Conservation (phyloP, 2,113 vertebrate species). For the Scalopus aquaticus region DNA sequence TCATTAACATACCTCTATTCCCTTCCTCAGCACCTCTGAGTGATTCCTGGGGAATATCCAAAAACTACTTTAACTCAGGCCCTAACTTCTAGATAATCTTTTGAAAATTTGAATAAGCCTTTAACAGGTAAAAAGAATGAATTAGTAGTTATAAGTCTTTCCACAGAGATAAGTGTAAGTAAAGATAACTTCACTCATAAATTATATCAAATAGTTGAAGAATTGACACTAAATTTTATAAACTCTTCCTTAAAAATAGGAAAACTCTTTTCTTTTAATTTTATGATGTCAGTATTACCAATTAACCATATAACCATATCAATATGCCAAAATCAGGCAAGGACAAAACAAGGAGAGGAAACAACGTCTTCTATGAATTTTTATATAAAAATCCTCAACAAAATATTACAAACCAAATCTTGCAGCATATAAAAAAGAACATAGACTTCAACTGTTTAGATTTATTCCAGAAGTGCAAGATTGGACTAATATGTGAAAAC, state of each 20-base stretch:
- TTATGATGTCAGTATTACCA: not conserved
- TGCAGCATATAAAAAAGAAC: not conserved
- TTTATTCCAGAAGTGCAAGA: not conserved
- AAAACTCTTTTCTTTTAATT: not conserved
- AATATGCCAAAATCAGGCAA: not conserved
- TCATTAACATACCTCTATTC: not conserved
- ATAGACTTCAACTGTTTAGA: not conserved
- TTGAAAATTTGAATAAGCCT: not conserved
- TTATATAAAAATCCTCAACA: not conserved
- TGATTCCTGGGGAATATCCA: not conserved
- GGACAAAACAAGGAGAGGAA: not conserved
- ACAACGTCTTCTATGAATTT: not conserved
- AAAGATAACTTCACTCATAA: not conserved
- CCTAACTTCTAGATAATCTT: not conserved
- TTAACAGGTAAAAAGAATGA: not conserved
- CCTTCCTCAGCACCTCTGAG: not conserved
- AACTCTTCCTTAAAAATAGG: not conserved
- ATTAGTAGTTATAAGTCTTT: not conserved
- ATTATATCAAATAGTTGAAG: not conserved
- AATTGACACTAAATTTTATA: not conserved
- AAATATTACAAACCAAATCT: not conserved
- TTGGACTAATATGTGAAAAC: not conserved
- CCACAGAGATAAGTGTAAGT: not conserved
- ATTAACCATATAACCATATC: not conserved
- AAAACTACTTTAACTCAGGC: not conserved